A percentile compares a stretch with the other conserved stretches of the same genome.
phyloP scores from a whole-genome alignment of 2,113 vertebrate genomes.

The Falco punctatus region DNA sequence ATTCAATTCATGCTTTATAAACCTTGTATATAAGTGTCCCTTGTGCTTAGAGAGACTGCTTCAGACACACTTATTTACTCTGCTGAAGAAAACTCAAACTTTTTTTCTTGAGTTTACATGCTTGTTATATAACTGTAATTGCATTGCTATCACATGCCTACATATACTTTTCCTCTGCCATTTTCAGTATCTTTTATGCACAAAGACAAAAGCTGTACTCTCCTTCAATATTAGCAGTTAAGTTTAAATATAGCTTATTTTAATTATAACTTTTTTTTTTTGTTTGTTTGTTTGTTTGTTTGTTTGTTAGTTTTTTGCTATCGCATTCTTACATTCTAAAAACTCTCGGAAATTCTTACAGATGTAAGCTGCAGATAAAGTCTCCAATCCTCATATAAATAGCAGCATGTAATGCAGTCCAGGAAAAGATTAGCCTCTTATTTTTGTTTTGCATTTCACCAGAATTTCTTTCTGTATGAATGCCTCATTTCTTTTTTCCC shows the following conservation, averaged over 20 bases:
- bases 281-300: neutral
- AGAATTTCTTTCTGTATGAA: neutral
- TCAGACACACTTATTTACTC: neutral
- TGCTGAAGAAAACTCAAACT: neutral
- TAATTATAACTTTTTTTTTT: neutral
- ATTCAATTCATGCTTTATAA: neutral
- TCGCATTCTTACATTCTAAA: neutral
- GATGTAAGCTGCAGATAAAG: neutral
- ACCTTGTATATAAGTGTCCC: neutral
- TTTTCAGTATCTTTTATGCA: neutral
- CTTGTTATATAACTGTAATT: neutral
- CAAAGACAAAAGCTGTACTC: neutral
- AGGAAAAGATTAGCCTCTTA: neutral
- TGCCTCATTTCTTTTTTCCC: neutral
- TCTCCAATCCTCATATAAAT: neutral
- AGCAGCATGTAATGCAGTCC: neutral
- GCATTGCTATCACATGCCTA: neutral
- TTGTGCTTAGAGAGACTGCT: neutral
- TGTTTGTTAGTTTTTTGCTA: neutral
- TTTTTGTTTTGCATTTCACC: neutral
- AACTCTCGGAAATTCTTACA: neutral
- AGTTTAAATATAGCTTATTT: conserved; percentile 12
- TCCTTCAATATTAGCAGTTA: neutral
- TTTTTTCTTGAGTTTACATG: neutral
- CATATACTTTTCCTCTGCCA: neutral